Percentiles rank a stretch among this genome's conserved stretches.
phyloP scores from a whole-genome alignment of 2,797 vertebrate species.

The Ptychobarbus kaznakovi region DNA sequence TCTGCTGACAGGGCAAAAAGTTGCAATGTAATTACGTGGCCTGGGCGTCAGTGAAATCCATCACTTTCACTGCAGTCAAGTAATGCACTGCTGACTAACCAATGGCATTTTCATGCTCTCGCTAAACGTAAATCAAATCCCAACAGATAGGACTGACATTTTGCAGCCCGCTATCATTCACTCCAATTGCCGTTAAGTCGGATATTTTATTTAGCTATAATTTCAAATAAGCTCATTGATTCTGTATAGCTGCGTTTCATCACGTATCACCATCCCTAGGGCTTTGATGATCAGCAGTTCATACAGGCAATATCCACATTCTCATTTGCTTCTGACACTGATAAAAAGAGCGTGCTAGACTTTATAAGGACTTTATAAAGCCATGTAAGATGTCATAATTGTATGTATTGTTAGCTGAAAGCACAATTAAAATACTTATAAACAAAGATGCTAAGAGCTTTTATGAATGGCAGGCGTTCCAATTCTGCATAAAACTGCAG shows the following conservation, averaged over 20 bases:
- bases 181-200: slow-evolving; percentile 18
- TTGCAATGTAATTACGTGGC: slow-evolving; percentile 79
- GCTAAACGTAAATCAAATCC: slow-evolving; percentile 68
- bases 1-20: slow-evolving; percentile 80
- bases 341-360: not conserved
- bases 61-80: slow-evolving; percentile 71
- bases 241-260: slow-evolving; percentile 29
- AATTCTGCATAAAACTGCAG: not conserved
- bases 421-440: slow-evolving; percentile 1
- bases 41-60: slow-evolving; percentile 72
- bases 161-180: slow-evolving; percentile 64
- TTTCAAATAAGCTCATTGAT: slow-evolving; percentile 33
- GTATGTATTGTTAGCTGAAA: not conserved
- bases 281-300: slow-evolving; percentile 9
- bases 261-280: slow-evolving; percentile 13
- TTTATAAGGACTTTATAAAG: not conserved
- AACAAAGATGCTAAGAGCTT: not conserved
- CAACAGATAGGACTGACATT: slow-evolving; percentile 59
- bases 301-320: slow-evolving; percentile 6
- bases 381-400: not conserved
- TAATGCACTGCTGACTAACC: slow-evolving; percentile 75
- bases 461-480: not conserved
- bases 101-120: slow-evolving; percentile 65
- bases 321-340: not conserved
- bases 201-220: slow-evolving; percentile 52